Percentiles rank a stretch among this genome's conserved stretches.
phyloP scores from a whole-genome alignment of 2,888 invertebrate genomes.

The Campoplex capitator region DNA sequence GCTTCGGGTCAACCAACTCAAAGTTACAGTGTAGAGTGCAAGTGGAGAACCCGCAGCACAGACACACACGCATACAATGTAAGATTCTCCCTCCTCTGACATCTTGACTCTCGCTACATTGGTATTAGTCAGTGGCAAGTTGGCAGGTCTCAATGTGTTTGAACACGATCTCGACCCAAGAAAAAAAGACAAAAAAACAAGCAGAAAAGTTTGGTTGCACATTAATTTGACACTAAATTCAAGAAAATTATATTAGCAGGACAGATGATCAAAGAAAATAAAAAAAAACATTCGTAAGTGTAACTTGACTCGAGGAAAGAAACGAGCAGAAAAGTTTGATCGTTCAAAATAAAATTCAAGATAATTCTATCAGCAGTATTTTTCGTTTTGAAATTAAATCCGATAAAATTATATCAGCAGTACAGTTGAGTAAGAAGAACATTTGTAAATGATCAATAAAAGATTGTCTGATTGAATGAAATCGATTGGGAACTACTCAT shows the following conservation, averaged over 20 bases:
- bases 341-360: too few species aligned
- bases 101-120: slow-evolving; percentile 41
- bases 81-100: slow-evolving; percentile 73
- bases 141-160: slow-evolving; percentile 56
- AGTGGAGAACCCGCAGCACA: slow-evolving; percentile 43
- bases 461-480: neutral
- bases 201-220: neutral
- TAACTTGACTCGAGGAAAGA: too few species aligned
- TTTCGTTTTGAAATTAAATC: too few species aligned
- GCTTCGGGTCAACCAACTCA: slow-evolving; percentile 84
- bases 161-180: slow-evolving; percentile 40
- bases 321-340: too few species aligned
- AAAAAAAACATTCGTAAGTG: neutral
- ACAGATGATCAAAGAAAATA: neutral
- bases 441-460: neutral
- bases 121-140: slow-evolving; percentile 61
- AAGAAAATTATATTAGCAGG: neutral
- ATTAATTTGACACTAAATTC: neutral
- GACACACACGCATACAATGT: slow-evolving; percentile 67
- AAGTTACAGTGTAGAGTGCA: slow-evolving; percentile 72
- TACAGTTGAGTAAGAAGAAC: too few species aligned
- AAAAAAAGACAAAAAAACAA: slow-evolving; percentile 35
- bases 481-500: neutral
- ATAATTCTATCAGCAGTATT: too few species aligned
- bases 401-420: too few species aligned